These are phyloP conservation scores for Orchesella flavescens DNA, from an alignment of 2,888 invertebrate genomes.

Conservation along the genomic window DNA sequence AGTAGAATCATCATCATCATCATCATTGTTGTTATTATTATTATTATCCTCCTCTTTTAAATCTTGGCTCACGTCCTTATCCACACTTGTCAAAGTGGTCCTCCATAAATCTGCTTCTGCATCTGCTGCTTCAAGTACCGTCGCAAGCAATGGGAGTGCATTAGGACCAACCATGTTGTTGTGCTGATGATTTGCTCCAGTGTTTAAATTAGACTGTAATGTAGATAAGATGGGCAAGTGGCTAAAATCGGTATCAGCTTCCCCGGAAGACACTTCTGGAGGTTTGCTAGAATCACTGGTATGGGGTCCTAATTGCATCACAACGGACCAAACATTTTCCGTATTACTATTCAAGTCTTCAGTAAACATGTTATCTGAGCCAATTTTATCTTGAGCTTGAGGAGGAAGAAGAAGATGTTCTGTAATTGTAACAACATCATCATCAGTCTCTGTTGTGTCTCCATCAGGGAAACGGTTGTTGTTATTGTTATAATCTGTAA, in stretches of 20 bases:
- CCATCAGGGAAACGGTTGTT: slow-evolving; percentile 38
- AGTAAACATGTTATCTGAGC: slow-evolving; percentile 21
- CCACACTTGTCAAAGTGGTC: slow-evolving; percentile 52
- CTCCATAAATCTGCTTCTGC: slow-evolving; percentile 39
- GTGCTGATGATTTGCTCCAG: slow-evolving; percentile 17
- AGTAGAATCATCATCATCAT: slow-evolving; percentile 47
- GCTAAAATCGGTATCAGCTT: slow-evolving; percentile 54
- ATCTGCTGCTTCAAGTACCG: slow-evolving; percentile 41
- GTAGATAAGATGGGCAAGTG: slow-evolving; percentile 54
- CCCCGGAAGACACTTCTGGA: slow-evolving; percentile 51
- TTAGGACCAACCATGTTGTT: slow-evolving; percentile 27
- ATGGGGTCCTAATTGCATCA: slow-evolving; percentile 68
- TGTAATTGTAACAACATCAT: slow-evolving; percentile 46
- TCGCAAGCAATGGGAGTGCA: slow-evolving; percentile 48
- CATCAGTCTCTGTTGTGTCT: slow-evolving; percentile 48
- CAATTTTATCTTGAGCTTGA: slow-evolving; percentile 36
- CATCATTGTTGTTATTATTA: slow-evolving; percentile 3
- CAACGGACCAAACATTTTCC: slow-evolving; percentile 70
- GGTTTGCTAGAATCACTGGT: slow-evolving; percentile 38
- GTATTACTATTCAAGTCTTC: slow-evolving; percentile 65
- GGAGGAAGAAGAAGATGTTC: slow-evolving; percentile 41
- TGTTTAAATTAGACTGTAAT: slow-evolving; percentile 20
- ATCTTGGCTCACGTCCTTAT: slow-evolving; percentile 48
- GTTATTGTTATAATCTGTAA: slow-evolving; percentile 29
- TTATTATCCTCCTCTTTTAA: slow-evolving; percentile 19